These are phyloP conservation scores for Pluvialis apricaria DNA, from an alignment of 2,113 vertebrate species.

Conservation along the genomic window DNA sequence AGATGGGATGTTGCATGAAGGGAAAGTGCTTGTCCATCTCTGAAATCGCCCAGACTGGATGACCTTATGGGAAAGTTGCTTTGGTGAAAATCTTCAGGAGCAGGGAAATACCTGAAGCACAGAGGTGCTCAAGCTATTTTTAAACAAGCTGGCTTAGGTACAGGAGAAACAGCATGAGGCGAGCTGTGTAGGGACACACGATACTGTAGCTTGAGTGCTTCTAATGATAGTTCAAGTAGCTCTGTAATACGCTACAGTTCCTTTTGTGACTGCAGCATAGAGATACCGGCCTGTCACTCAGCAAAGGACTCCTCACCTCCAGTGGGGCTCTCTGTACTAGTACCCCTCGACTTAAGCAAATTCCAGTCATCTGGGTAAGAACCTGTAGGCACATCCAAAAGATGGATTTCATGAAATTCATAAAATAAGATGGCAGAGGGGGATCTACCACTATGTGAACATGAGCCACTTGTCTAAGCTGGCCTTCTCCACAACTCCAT, in stretches of 20 bases:
- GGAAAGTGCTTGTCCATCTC: not conserved
- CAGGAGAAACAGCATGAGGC: not conserved
- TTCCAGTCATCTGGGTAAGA: not conserved
- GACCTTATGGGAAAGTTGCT: not conserved
- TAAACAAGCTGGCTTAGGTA: not conserved
- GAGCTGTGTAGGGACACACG: not conserved
- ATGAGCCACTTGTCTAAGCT: not conserved
- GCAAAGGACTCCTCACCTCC: not conserved
- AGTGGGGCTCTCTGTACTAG: not conserved
- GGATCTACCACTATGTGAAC: not conserved
- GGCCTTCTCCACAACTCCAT: not conserved
- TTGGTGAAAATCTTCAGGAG: not conserved
- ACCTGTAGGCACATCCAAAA: not conserved
- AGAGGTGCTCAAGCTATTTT: not conserved
- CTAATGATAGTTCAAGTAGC: not conserved
- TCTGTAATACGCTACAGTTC: rapidly evolving
- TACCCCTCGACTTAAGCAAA: not conserved
- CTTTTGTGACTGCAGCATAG: not conserved
- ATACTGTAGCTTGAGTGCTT: not conserved
- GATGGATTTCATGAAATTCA: not conserved
- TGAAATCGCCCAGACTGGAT: not conserved
- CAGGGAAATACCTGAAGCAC: not conserved
- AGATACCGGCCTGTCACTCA: not conserved
- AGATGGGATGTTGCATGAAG: not conserved
- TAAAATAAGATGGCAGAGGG: not conserved